Evolutionary conservation across 2,113 vertebrate genomes (phyloP).

Genomic region (Heptranchias perlo): DNA sequence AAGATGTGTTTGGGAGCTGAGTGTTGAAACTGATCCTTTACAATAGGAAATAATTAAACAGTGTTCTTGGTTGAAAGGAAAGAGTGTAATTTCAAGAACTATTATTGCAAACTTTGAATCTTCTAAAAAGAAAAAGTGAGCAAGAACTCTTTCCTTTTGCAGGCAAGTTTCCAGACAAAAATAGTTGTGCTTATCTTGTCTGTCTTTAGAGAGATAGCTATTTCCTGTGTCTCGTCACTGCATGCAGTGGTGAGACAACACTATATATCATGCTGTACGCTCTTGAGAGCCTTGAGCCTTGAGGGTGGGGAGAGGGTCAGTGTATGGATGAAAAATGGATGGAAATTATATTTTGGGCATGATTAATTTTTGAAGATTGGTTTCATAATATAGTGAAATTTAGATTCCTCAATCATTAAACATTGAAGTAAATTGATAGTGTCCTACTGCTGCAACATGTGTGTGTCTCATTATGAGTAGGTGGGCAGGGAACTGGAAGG

Average conservation of each 20-base stretch:
- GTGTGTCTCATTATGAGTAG: neutral
- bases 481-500: neutral
- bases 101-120: neutral
- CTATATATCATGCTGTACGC: neutral
- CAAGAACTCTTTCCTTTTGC: neutral
- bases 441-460: neutral
- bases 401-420: neutral
- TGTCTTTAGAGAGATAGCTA: neutral
- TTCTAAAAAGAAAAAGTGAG: neutral
- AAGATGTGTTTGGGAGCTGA: neutral
- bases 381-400: neutral
- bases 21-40: neutral
- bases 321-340: neutral
- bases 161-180: neutral
- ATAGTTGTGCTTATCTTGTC: neutral
- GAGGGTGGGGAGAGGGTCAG: neutral
- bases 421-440: neutral
- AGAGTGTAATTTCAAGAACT: neutral
- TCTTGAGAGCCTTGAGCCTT: neutral
- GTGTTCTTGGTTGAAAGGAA: neutral
- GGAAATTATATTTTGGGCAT: neutral
- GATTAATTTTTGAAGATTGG: neutral
- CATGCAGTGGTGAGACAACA: neutral
- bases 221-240: constrained; percentile 17
- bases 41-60: neutral